These are phyloP conservation scores for Scolanthus callimorphus DNA, from an alignment of 92 coral and sea anemone species.

Conservation along the genomic window DNA sequence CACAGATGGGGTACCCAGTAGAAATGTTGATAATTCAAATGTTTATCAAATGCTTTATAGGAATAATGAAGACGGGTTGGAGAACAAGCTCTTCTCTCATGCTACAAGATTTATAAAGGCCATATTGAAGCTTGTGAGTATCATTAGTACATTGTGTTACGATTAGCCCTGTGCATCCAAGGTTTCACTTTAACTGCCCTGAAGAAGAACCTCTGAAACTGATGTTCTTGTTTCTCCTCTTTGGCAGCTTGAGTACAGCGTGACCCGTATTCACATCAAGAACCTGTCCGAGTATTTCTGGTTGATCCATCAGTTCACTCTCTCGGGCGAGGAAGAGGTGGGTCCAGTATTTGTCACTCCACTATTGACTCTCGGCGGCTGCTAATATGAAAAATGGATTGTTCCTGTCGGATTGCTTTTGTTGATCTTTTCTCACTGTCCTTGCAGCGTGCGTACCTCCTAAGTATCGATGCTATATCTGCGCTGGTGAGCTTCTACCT, in stretches of 20 bases:
- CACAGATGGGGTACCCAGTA: no score
- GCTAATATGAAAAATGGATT: not conserved
- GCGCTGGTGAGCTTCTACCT: conserved; percentile 88
- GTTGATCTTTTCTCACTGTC: not conserved
- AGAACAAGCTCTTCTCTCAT: conserved; percentile 54
- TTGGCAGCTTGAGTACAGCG: conserved; percentile 69
- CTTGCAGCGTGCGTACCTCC: conserved; percentile 80
- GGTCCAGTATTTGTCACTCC: not conserved
- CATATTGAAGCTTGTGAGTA: conserved; percentile 77
- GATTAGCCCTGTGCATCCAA: no score
- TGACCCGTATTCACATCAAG: conserved; percentile 75
- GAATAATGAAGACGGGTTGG: no score
- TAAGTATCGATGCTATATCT: conserved; percentile 85
- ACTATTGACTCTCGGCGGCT: no score
- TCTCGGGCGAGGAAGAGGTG: conserved; percentile 89
- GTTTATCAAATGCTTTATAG: no score
- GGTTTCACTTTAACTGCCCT: no score
- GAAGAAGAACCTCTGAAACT: no score
- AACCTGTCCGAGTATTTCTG: conserved; percentile 92
- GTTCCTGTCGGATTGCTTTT: not conserved
- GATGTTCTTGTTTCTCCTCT: conserved; percentile 36
- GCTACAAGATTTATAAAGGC: conserved; percentile 85
- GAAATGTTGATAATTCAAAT: no score
- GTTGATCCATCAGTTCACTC: conserved; percentile 91
- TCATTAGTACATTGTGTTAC: no score